Evolutionary conservation across 2,888 invertebrate genomes (phyloP).

Genomic region (Panzeria rudis): DNA sequence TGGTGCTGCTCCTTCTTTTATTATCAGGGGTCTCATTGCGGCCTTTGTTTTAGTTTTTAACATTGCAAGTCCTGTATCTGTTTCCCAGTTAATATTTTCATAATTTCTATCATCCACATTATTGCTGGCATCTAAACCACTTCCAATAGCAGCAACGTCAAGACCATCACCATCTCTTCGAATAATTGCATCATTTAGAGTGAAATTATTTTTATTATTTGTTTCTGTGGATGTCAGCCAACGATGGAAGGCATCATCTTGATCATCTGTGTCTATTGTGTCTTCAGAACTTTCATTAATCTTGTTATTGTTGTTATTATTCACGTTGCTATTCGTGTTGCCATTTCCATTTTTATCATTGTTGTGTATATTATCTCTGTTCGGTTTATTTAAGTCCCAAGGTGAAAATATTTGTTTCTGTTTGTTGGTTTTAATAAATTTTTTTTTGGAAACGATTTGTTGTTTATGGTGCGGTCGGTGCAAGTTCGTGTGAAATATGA

Average conservation of each 20-base stretch:
- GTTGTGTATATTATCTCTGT: constrained; percentile 52
- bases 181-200: constrained; percentile 33
- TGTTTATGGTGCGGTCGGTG: constrained; percentile 20
- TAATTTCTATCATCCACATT: constrained; percentile 70
- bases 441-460: constrained; percentile 19
- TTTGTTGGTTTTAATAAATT: constrained; percentile 60
- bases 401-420: constrained; percentile 63
- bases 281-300: constrained; percentile 75
- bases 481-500: constrained; percentile 25
- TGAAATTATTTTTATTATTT: constrained; percentile 73
- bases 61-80: constrained; percentile 63
- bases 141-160: constrained; percentile 13
- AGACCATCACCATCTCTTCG: constrained; percentile 14
- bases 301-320: constrained; percentile 51
- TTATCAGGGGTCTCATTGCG: constrained; percentile 1
- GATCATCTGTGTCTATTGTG: constrained; percentile 75
- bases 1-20: neutral
- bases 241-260: constrained; percentile 81
- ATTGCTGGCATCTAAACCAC: constrained; percentile 39
- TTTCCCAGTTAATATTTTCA: constrained; percentile 75
- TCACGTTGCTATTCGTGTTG: constrained; percentile 41
- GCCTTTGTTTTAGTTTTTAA: constrained; percentile 73
- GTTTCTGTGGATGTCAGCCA: constrained; percentile 81
- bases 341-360: constrained; percentile 33
- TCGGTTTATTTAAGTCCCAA: constrained; percentile 60